These are phyloP conservation scores for Vultur gryphus DNA, from an alignment of 2,797 vertebrate genomes.

Conservation along the genomic window DNA sequence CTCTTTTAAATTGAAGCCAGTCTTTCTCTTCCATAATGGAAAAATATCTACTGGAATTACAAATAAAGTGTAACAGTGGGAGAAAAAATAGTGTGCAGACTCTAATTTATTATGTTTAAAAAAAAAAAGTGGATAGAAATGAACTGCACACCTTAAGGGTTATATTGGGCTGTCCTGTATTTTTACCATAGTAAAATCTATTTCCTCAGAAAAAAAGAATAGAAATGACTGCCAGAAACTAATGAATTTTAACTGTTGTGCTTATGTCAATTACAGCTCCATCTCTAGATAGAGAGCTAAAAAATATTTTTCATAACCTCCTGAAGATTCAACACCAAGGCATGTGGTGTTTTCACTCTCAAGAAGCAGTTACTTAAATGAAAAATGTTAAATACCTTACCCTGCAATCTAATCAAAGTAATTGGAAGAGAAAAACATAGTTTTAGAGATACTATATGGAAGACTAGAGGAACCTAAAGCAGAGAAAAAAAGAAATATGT, in stretches of 20 bases:
- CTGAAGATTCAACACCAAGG: neutral
- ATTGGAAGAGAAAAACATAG: neutral
- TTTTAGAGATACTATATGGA: neutral
- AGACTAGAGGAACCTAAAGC: neutral
- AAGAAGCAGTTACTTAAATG: neutral
- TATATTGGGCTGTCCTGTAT: neutral
- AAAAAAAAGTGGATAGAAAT: neutral
- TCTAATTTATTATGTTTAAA: neutral
- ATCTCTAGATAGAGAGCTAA: neutral
- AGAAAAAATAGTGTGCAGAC: neutral
- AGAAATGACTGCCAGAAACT: neutral
- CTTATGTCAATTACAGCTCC: neutral
- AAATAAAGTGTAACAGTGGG: neutral
- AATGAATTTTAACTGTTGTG: neutral
- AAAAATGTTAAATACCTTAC: neutral
- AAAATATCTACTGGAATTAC: neutral
- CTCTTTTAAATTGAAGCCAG: neutral
- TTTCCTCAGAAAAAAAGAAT: constrained; percentile 22
- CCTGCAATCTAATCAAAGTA: neutral
- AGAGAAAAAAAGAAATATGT: neutral
- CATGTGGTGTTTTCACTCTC: neutral
- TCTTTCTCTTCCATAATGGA: neutral
- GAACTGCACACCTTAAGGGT: neutral
- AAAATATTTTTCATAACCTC: neutral
- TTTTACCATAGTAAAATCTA: constrained; percentile 1